Evolutionary conservation across 2,888 invertebrate species (phyloP), one percentile per base, ranked within the genome.

Genomic region (Pseudeuparius sepicola): DNA sequence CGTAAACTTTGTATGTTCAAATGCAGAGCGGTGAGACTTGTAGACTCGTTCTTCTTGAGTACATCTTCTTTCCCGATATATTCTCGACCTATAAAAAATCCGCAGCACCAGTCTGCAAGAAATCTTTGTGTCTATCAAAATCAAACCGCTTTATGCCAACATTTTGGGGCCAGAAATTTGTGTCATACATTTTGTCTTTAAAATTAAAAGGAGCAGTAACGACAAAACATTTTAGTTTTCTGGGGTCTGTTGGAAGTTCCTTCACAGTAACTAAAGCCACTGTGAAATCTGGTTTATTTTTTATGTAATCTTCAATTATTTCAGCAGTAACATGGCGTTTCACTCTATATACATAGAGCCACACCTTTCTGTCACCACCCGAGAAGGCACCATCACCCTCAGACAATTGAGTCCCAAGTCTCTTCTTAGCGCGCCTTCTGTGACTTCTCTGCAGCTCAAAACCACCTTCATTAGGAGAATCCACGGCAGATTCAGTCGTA

Each of bases 181-280:
- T n/a, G n/a, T 27, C 25, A 26, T 34, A 34, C 34, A 34, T 34
- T 17, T 34, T 27, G 18, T 34, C 18, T 18, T 34, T 34, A 26
- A 26, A 26, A 13, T 10, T 18, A 20, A 34, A 17, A 7, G 34
- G 27, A 2, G 34, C 34, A 9, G 34, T 34, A 26, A 34, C 34
- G 20, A 34, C 34, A 27, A 34, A 34, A 12, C 34, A 34, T 26
- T 33, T 33, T 18, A 24, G 14, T 12, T 26, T 33, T 3, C 26
- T 14, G 13, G 34, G 34, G 18, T 33, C 26, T 11, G 34, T 25
- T 16, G 26, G 34, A 12, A 33, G 24, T 17, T 33, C 34, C 26
- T 33, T 26, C 16, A 34, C 34, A 20, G 18, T 27, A n/a, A 34
- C 34, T 34, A 18, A 23, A 13, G 14, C 18, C 10, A 26, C 27